Conservation (phyloP, 2,888 invertebrate genomes). For the Polymixis lichenea region DNA sequence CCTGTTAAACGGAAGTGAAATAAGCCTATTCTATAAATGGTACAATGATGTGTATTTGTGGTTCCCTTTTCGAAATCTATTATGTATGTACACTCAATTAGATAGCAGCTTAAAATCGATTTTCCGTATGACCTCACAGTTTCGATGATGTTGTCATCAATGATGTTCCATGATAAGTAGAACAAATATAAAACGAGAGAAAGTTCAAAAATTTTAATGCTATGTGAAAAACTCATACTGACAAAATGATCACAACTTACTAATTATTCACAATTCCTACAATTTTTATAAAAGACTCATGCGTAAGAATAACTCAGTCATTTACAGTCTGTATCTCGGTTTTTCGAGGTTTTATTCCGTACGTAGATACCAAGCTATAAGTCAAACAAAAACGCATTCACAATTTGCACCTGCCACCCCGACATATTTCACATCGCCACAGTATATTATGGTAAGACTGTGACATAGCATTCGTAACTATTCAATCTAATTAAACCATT, state of each 20-base stretch:
- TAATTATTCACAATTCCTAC: neutral
- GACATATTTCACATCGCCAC: neutral
- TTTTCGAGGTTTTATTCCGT: constrained; percentile 3
- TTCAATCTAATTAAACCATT: constrained; percentile 14
- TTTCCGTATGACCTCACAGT: constrained; percentile 15
- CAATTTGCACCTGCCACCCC: neutral
- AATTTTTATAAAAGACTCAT: constrained; percentile 1
- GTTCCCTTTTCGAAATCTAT: constrained; percentile 14
- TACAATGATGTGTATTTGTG: constrained; percentile 9
- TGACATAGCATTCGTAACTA: neutral
- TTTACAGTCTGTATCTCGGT: neutral
- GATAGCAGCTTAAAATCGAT: constrained; percentile 18
- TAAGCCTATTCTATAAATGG: constrained; percentile 5
- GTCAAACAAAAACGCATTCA: constrained; percentile 1
- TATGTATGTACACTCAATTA: constrained; percentile 10
- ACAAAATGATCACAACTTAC: neutral
- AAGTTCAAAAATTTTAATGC: too few relatives aligned
- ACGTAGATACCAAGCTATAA: neutral
- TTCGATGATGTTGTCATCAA: neutral
- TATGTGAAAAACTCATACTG: neutral
- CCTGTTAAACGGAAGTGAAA: constrained; percentile 43
- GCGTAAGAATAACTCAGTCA: neutral
- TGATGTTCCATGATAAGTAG: too few relatives aligned
- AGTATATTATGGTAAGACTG: too few relatives aligned
- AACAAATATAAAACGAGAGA: neutral